Evolutionary conservation across 1,140 invertebrate species (phyloP).

Genomic region (Galleria mellonella): DNA sequence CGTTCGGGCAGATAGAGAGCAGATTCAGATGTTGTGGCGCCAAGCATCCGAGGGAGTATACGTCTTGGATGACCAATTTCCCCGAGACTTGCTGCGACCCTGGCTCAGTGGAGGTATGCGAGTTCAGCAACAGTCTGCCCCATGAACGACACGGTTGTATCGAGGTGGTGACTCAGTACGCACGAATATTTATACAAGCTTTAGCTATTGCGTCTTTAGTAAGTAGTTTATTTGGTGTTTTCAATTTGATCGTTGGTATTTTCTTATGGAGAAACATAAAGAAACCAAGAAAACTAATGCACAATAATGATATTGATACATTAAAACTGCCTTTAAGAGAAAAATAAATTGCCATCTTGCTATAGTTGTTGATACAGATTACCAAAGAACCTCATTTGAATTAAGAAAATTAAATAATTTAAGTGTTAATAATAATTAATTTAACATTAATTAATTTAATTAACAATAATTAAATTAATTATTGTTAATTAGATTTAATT

Average conservation of each 20-base stretch:
- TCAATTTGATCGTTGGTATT: conserved; percentile 1
- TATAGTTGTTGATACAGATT: too few relatives aligned
- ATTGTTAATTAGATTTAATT: too few relatives aligned
- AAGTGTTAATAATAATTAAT: too few relatives aligned
- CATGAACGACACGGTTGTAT: neutral
- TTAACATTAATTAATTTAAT: too few relatives aligned
- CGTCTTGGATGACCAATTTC: neutral
- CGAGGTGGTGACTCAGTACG: neutral
- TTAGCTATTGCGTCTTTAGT: conserved; percentile 2
- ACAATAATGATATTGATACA: too few relatives aligned
- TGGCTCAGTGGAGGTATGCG: neutral
- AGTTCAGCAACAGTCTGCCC: neutral
- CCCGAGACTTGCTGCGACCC: conserved; percentile 10
- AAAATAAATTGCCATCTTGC: too few relatives aligned
- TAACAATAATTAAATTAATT: too few relatives aligned
- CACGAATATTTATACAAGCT: conserved; percentile 2
- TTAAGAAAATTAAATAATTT: too few relatives aligned
- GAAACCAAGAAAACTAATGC: too few relatives aligned
- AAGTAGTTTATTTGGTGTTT: neutral
- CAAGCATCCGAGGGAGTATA: neutral
- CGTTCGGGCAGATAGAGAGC: conserved; percentile 8
- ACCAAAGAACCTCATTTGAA: too few relatives aligned
- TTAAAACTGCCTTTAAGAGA: too few relatives aligned
- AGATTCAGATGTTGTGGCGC: conserved; percentile 10
- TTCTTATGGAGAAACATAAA: too few relatives aligned